Evolutionary conservation across 2,888 invertebrate genomes (phyloP).

Genomic region (Pteria penguin): DNA sequence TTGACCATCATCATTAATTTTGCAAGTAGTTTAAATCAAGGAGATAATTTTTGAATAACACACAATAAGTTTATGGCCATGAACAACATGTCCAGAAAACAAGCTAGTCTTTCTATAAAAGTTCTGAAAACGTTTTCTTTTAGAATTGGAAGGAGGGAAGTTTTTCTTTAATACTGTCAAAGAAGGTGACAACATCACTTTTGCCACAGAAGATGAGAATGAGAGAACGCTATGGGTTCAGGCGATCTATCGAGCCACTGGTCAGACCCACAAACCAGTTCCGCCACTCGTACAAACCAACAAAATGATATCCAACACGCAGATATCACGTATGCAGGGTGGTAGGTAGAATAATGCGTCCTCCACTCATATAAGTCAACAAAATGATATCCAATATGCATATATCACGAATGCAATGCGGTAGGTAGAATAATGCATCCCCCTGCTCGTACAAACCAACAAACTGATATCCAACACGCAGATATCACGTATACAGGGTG

Average conservation of each 20-base stretch:
- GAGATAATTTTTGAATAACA: too few relatives aligned
- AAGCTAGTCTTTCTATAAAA: too few relatives aligned
- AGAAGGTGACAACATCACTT: slow-evolving; percentile 97
- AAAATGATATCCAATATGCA: not conserved
- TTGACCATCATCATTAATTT: too few relatives aligned
- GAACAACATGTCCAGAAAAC: too few relatives aligned
- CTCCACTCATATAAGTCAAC: not conserved
- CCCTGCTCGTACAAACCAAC: slow-evolving; percentile 86
- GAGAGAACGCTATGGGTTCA: slow-evolving; percentile 99
- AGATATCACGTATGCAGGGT: slow-evolving; percentile 92
- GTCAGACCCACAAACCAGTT: slow-evolving; percentile 99
- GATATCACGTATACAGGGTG: slow-evolving; percentile 93
- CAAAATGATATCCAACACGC: slow-evolving; percentile 82
- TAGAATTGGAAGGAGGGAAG: slow-evolving; percentile 94
- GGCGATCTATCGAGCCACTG: slow-evolving; percentile 99
- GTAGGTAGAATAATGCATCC: too few relatives aligned
- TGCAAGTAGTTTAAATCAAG: too few relatives aligned
- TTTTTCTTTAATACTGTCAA: slow-evolving; percentile 99
- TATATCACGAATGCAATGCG: not conserved
- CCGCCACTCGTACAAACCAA: slow-evolving; percentile 88
- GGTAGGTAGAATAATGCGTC: slow-evolving; percentile 85
- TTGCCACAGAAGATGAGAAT: slow-evolving; percentile 85
- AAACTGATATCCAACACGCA: slow-evolving; percentile 83
- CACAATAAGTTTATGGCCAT: too few relatives aligned
- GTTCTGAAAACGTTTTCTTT: too few relatives aligned